These are phyloP conservation scores for Drosophila parabipectinata DNA, from an alignment of 1,140 invertebrate species.

Conservation along the genomic window DNA sequence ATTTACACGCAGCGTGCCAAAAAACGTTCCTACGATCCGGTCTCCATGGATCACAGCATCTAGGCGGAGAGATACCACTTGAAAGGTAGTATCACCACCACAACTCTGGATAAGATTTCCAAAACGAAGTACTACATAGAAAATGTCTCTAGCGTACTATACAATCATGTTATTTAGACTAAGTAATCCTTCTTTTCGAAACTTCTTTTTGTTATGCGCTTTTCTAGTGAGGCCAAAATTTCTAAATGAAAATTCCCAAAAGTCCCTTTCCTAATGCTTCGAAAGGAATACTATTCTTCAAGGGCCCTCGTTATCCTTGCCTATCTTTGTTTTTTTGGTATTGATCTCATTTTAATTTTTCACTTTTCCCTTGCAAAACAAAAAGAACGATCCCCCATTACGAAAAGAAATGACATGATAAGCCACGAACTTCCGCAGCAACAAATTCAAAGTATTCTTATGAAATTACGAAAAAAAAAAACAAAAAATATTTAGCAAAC, in stretches of 20 bases:
- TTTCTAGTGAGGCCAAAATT: constrained; percentile 15
- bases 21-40: constrained; percentile 78
- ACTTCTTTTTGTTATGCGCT: constrained; percentile 13
- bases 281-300: constrained; percentile 22
- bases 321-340: constrained; percentile 60
- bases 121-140: constrained; percentile 1
- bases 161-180: constrained; percentile 20
- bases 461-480: constrained; percentile 66
- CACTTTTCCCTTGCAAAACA: constrained; percentile 59
- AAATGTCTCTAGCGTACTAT: constrained; percentile 4
- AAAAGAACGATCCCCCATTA: constrained; percentile 14
- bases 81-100: background rate
- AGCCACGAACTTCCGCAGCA: constrained; percentile 65
- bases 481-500: constrained; percentile 41
- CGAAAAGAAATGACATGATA: constrained; percentile 40
- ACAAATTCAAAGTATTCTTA: constrained; percentile 75
- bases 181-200: constrained; percentile 19
- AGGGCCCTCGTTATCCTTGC: constrained; percentile 14
- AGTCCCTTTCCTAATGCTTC: constrained; percentile 13
- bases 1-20: constrained; percentile 63
- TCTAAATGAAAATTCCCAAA: background rate
- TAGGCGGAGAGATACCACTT: constrained; percentile 32
- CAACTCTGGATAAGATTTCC: constrained; percentile 9
- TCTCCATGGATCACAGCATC: constrained; percentile 79
- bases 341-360: constrained; percentile 79